Evolutionary conservation across 2,797 vertebrate species (phyloP).

Genomic region (Melanotaenia boesemani): DNA sequence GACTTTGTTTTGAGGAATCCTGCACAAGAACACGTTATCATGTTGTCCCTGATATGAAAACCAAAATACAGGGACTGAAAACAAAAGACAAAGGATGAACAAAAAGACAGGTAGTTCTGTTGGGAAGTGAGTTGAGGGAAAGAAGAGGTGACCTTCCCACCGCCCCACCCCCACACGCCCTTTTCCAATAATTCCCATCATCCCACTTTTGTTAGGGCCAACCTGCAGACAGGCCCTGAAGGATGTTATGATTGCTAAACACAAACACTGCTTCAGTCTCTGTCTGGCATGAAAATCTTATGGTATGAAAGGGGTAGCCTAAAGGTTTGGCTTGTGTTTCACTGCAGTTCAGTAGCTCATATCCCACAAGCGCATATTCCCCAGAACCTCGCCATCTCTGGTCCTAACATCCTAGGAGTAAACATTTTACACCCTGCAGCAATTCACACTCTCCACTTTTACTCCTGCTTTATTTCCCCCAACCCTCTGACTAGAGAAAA

Average conservation of each 20-base stretch:
- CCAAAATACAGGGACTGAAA: slow-evolving; percentile 16
- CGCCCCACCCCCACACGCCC: background rate
- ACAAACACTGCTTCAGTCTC: slow-evolving; percentile 45
- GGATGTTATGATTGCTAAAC: slow-evolving; percentile 48
- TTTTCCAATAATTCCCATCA: slow-evolving; percentile 41
- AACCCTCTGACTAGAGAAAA: background rate
- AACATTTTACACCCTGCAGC: slow-evolving; percentile 32
- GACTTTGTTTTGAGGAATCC: slow-evolving; percentile 7
- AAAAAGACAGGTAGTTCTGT: slow-evolving; percentile 50
- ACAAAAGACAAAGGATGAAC: slow-evolving; percentile 44
- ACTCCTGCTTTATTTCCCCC: slow-evolving; percentile 1
- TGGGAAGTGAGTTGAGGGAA: slow-evolving; percentile 39
- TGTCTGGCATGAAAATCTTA: slow-evolving; percentile 27
- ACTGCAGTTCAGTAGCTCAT: slow-evolving; percentile 49
- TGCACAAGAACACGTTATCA: slow-evolving; percentile 1
- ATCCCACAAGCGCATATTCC: slow-evolving; percentile 23
- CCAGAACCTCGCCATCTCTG: slow-evolving; percentile 1
- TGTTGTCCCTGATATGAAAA: slow-evolving; percentile 5
- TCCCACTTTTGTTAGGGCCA: slow-evolving; percentile 26
- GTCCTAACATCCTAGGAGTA: slow-evolving; percentile 24
- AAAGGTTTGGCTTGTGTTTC: slow-evolving; percentile 53
- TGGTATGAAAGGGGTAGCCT: slow-evolving; percentile 28
- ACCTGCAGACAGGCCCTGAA: slow-evolving; percentile 58
- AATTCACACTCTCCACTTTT: slow-evolving; percentile 19
- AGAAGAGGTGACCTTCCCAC: slow-evolving; percentile 39